Evolutionary conservation across 2,113 vertebrate species (phyloP).

Genomic region (Paratilapia polleni): DNA sequence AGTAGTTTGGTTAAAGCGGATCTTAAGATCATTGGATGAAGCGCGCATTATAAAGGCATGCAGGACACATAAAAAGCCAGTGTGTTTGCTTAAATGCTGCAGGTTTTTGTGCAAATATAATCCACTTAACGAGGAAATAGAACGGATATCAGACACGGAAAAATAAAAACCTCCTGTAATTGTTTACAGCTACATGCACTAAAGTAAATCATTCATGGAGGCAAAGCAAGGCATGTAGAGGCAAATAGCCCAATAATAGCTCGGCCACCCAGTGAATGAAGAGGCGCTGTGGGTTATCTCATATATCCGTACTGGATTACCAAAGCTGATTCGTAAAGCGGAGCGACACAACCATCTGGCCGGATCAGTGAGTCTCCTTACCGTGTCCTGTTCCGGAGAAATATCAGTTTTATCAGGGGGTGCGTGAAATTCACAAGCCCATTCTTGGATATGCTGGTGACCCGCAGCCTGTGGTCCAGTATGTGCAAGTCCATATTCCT

Average conservation of each 20-base stretch:
- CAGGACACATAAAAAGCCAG: neutral
- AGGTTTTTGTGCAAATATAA: neutral
- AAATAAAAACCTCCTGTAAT: neutral
- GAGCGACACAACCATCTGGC: neutral
- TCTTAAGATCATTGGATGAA: neutral
- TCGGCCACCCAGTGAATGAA: slow-evolving; percentile 18
- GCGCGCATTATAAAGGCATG: neutral
- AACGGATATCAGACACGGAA: neutral
- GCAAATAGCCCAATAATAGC: slow-evolving; percentile 23
- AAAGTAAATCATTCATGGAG: neutral
- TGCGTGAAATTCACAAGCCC: slow-evolving; percentile 82
- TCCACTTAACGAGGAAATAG: neutral
- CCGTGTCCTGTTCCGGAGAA: slow-evolving; percentile 83
- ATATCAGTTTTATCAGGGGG: slow-evolving; percentile 83
- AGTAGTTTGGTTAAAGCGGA: neutral
- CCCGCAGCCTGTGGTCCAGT: slow-evolving; percentile 82
- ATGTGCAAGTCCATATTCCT: slow-evolving; percentile 84
- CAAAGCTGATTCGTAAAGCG: neutral
- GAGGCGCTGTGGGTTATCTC: neutral
- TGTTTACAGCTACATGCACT: neutral
- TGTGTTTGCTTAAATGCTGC: neutral
- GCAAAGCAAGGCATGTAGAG: slow-evolving; percentile 40
- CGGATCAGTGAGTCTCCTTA: slow-evolving; percentile 51
- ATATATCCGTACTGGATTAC: slow-evolving; percentile 16
- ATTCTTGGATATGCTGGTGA: slow-evolving; percentile 81